phyloP scores from a whole-genome alignment of 2,888 invertebrate species.

The Coelopa pilipes region DNA sequence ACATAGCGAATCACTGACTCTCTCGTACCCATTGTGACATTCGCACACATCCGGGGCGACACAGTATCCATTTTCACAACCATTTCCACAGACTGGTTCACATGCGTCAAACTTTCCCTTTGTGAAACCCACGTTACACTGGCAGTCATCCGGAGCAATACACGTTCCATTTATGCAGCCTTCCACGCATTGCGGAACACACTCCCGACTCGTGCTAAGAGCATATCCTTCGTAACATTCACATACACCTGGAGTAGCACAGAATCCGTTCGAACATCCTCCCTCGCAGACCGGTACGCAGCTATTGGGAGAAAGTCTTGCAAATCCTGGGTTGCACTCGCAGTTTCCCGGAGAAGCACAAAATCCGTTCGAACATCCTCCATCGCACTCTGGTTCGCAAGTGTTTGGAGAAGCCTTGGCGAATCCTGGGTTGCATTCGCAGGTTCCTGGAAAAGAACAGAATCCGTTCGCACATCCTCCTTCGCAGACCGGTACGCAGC shows the following conservation, averaged over 20 bases:
- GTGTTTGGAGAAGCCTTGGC: background rate
- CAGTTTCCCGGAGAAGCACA: constrained; percentile 77
- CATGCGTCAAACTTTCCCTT: constrained; percentile 36
- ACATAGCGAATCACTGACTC: constrained; percentile 15
- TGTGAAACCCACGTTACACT: constrained; percentile 48
- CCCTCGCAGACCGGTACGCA: constrained; percentile 45
- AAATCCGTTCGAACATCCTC: constrained; percentile 74
- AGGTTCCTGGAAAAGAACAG: constrained; percentile 56
- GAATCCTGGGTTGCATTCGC: constrained; percentile 46
- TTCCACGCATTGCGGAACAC: constrained; percentile 45
- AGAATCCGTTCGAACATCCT: constrained; percentile 53
- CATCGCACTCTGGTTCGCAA: constrained; percentile 52
- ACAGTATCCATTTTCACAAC: constrained; percentile 57
- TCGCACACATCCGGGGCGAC: constrained; percentile 54
- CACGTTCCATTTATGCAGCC: constrained; percentile 62
- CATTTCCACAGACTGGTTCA: constrained; percentile 43
- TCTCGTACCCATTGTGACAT: constrained; percentile 38
- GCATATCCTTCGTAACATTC: constrained; percentile 41
- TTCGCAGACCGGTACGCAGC: constrained; percentile 45
- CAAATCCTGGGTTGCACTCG: constrained; percentile 74
- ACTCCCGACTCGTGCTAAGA: background rate
- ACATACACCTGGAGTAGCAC: constrained; percentile 54
- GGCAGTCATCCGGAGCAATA: constrained; percentile 49
- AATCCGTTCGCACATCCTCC: constrained; percentile 50
- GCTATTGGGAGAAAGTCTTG: constrained; percentile 38